Base-by-base conservation (phyloP, 1,140 invertebrate species). In the Drosophila leontia region DNA sequence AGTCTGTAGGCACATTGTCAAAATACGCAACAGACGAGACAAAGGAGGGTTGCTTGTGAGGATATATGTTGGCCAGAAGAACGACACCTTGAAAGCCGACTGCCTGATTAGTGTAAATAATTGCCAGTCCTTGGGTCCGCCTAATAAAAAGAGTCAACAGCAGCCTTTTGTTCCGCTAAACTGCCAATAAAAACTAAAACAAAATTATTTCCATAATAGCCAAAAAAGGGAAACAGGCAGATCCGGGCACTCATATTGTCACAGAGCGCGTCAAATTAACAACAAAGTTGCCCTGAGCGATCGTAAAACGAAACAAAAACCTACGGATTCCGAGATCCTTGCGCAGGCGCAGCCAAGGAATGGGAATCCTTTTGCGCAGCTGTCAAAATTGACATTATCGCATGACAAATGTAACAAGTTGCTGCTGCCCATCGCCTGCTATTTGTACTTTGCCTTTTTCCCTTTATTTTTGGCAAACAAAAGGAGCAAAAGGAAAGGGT, bases 351-450 rank as follows among this genome's bases (percentile, higher is more conserved):
- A 62, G 42, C 63, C 13, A 0, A 34, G n/a, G 44, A 56, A 63
- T 37, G 47, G 41, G 48, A 71, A 76, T 70, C 81, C 87, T 77
- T 77, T 77, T 91, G 83, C 88, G 83, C 83, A 88, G 85, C 85
- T 91, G 88, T 91, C 88, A 88, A 85, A 82, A 75, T 78, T 83
- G 87, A 91, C 88, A 91, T 91, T 91, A 91, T 77, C 88, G 78
- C 84, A 91, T 91, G 88, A 91, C 75, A 91, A 91, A 91, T 91
- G 88, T 91, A 91, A 91, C 88, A 91, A 91, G 88, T 82, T 91
- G 80, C 75, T 75, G 81, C 75, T 75, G 81, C 77, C 78, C 75
- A 68, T 45, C 39, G 67, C 48, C 65, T 19, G 37, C 32, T 69
- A 67, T 69, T 53, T 55, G 67, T 69, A 53, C 32, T 69, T 32